Conservation (phyloP, 2,888 invertebrate genomes). For the Leptopilina drosophilae region DNA sequence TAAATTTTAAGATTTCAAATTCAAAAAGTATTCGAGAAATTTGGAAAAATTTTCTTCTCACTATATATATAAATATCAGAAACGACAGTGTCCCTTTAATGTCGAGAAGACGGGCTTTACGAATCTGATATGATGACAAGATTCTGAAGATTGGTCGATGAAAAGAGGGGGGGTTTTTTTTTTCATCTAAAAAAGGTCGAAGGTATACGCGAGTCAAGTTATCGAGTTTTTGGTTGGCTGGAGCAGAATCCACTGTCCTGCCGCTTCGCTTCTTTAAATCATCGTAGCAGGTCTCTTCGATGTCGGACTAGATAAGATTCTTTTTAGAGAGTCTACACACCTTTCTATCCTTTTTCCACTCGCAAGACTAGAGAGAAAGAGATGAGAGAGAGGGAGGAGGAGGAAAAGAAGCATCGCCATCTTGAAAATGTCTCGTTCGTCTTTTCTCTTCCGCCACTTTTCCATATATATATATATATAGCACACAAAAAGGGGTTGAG, state of each 20-base stretch:
- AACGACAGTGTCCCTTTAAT: background rate
- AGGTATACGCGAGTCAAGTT: constrained; percentile 52
- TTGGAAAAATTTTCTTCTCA: too few species aligned
- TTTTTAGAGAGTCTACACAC: constrained; percentile 49
- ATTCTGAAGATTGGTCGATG: constrained; percentile 45
- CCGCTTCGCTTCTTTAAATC: constrained; percentile 57
- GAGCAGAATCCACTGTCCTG: constrained; percentile 60
- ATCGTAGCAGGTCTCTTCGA: constrained; percentile 53
- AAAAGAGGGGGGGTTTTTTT: constrained; percentile 37
- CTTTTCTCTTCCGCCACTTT: constrained; percentile 47
- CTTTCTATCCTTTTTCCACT: constrained; percentile 41
- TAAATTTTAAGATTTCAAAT: too few species aligned
- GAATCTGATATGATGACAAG: constrained; percentile 9
- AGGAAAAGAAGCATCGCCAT: constrained; percentile 47
- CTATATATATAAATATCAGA: background rate
- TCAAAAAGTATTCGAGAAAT: too few species aligned
- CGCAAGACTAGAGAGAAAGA: too few species aligned
- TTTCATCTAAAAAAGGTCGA: constrained; percentile 38
- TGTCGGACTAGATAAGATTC: constrained; percentile 55
- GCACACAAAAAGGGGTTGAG: too few species aligned
- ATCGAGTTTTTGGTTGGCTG: constrained; percentile 66
- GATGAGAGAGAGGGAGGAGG: too few species aligned
- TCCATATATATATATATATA: background rate
- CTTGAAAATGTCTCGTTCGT: constrained; percentile 57
- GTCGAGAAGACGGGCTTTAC: background rate